Evolutionary conservation across 2,888 invertebrate genomes (phyloP).

Genomic region (Pandemis heparana): DNA sequence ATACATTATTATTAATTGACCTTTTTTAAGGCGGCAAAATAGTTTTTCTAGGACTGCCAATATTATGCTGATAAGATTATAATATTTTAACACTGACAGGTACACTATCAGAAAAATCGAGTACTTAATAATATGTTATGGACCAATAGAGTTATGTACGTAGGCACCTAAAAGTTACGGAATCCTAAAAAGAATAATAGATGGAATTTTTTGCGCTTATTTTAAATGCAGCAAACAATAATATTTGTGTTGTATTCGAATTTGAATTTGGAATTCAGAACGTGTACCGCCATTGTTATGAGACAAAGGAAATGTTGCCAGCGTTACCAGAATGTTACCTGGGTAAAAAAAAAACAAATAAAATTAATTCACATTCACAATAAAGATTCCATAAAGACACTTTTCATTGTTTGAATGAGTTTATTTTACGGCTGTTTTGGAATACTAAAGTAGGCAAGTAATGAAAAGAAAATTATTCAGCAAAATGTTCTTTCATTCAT

Average conservation of each 20-base stretch:
- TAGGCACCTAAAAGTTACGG: neutral
- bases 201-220: constrained; percentile 2
- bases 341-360: constrained; percentile 1
- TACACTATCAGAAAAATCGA: too few relatives aligned
- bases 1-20: too few relatives aligned
- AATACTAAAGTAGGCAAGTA: neutral
- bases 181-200: constrained; percentile 2
- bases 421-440: neutral
- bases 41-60: too few relatives aligned
- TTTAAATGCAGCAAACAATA: constrained; percentile 29
- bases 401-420: neutral
- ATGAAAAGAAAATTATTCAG: neutral
- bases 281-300: constrained; percentile 48
- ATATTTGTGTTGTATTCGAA: constrained; percentile 46
- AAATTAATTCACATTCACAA: constrained; percentile 5
- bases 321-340: constrained; percentile 6
- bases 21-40: too few relatives aligned
- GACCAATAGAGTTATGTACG: neutral
- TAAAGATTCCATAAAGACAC: neutral
- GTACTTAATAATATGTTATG: too few relatives aligned
- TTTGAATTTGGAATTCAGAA: constrained; percentile 49
- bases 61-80: too few relatives aligned
- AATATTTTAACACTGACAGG: too few relatives aligned
- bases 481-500: neutral
- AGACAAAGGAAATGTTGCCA: constrained; percentile 51